phyloP scores from a whole-genome alignment of 2,797 vertebrate genomes.

The Chelonia mydas region DNA sequence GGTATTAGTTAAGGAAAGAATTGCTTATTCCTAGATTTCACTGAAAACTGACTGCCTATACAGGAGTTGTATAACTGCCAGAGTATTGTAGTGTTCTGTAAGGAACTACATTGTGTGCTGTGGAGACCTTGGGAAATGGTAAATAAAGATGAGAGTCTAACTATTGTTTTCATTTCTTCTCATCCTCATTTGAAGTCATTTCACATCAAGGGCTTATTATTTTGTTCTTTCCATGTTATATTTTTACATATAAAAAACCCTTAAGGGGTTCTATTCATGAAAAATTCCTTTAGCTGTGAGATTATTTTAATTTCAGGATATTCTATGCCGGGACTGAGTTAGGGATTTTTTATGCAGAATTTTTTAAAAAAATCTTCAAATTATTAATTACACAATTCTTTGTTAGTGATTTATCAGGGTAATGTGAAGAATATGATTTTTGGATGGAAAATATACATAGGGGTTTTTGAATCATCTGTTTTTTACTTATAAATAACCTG shows the following conservation, averaged over 20 bases:
- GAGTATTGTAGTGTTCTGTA: conserved; percentile 66
- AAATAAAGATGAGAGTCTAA: conserved; percentile 89
- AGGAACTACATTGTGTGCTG: conserved; percentile 59
- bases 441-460: conserved; percentile 54
- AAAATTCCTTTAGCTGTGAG: conserved; percentile 63
- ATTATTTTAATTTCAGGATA: conserved; percentile 70
- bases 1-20: neutral
- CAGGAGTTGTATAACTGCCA: conserved; percentile 53
- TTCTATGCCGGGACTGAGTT: conserved; percentile 60
- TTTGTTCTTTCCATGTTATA: conserved; percentile 67
- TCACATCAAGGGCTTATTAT: conserved; percentile 78
- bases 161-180: conserved; percentile 94
- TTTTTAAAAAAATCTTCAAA: conserved; percentile 49
- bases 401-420: conserved; percentile 68
- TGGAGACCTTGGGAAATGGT: conserved; percentile 87
- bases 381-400: conserved; percentile 72
- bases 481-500: conserved; percentile 68
- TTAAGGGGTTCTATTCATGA: conserved; percentile 43
- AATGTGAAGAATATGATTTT: conserved; percentile 63
- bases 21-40: conserved; percentile 24
- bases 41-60: conserved; percentile 79
- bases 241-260: conserved; percentile 40
- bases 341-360: conserved; percentile 50
- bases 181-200: conserved; percentile 85
- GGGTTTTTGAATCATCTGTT: conserved; percentile 55